Conservation (phyloP, 2,888 invertebrate species). For the Micoletzkya japonica region DNA sequence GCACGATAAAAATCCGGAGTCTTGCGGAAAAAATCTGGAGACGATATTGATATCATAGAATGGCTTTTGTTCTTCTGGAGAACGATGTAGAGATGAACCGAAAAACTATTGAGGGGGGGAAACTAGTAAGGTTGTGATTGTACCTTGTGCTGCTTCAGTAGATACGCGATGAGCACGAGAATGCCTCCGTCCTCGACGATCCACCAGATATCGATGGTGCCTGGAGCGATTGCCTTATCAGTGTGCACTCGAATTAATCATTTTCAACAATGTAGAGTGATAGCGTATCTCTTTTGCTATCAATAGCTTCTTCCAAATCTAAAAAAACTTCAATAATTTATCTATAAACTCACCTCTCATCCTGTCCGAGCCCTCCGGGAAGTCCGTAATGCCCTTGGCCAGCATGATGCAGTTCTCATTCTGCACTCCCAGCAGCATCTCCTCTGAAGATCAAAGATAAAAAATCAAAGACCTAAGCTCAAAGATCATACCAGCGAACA, state of each 20-base stretch:
- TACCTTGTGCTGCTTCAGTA: slow-evolving; percentile 80
- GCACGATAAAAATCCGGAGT: too few relatives aligned
- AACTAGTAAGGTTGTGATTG: slow-evolving; percentile 24
- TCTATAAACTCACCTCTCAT: slow-evolving; percentile 15
- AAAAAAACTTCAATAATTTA: background rate
- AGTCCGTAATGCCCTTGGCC: slow-evolving; percentile 95
- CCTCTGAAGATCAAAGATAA: slow-evolving; percentile 44
- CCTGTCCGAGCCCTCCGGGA: slow-evolving; percentile 76
- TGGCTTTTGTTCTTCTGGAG: too few relatives aligned
- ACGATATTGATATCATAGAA: background rate
- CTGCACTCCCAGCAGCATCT: slow-evolving; percentile 76
- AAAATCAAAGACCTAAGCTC: background rate
- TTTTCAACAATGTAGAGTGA: background rate
- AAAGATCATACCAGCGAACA: slow-evolving; percentile 43
- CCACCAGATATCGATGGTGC: slow-evolving; percentile 97
- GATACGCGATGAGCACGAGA: slow-evolving; percentile 80
- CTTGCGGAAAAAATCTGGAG: background rate
- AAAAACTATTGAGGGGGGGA: too few relatives aligned
- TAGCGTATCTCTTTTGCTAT: too few relatives aligned
- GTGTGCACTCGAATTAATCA: too few relatives aligned
- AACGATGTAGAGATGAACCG: slow-evolving; percentile 3
- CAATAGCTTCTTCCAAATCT: background rate
- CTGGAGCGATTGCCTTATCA: too few relatives aligned
- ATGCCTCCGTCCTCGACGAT: slow-evolving; percentile 92
- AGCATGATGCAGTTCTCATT: slow-evolving; percentile 92